Percentiles rank a stretch among this genome's conserved stretches.
phyloP scores from a whole-genome alignment of 1,140 invertebrate species.

The Calosoma granatense region DNA sequence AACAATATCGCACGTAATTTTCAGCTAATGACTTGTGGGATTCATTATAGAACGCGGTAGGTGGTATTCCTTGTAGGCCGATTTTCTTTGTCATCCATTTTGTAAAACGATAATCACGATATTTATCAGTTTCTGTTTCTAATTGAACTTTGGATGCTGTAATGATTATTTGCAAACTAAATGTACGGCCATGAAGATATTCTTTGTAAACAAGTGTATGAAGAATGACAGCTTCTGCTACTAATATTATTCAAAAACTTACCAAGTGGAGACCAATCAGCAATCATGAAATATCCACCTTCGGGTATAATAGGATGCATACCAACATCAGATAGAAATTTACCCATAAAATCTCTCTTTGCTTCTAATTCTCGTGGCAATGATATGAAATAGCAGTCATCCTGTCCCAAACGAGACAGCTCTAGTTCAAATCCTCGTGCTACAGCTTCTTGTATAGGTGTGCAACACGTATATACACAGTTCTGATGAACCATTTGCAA shows the following conservation, averaged over 20 bases:
- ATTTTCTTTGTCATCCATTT: slow-evolving; percentile 93
- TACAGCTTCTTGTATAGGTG: slow-evolving; percentile 84
- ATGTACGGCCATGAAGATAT: not conserved
- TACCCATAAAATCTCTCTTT: slow-evolving; percentile 80
- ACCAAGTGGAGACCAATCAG: slow-evolving; percentile 78
- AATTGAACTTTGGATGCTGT: slow-evolving; percentile 51
- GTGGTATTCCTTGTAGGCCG: slow-evolving; percentile 88
- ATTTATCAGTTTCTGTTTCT: slow-evolving; percentile 52
- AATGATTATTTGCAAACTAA: slow-evolving; percentile 15
- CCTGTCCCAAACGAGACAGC: slow-evolving; percentile 51
- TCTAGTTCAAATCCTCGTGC: slow-evolving; percentile 86
- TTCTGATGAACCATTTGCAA: slow-evolving; percentile 89
- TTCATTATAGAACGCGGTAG: slow-evolving; percentile 84
- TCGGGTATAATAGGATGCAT: slow-evolving; percentile 90
- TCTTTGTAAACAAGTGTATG: slow-evolving; percentile 1
- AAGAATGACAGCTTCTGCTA: too few species aligned
- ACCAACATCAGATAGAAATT: slow-evolving; percentile 65
- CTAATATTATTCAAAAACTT: slow-evolving; percentile 17
- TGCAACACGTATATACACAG: slow-evolving; percentile 81
- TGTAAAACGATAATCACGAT: slow-evolving; percentile 85
- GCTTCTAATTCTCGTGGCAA: slow-evolving; percentile 64
- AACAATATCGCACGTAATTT: slow-evolving; percentile 84
- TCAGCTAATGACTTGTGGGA: slow-evolving; percentile 76
- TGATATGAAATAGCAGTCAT: slow-evolving; percentile 79
- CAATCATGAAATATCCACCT: slow-evolving; percentile 94